phyloP scores from a whole-genome alignment of 2,888 invertebrate species.

The Dascillus cervinus region DNA sequence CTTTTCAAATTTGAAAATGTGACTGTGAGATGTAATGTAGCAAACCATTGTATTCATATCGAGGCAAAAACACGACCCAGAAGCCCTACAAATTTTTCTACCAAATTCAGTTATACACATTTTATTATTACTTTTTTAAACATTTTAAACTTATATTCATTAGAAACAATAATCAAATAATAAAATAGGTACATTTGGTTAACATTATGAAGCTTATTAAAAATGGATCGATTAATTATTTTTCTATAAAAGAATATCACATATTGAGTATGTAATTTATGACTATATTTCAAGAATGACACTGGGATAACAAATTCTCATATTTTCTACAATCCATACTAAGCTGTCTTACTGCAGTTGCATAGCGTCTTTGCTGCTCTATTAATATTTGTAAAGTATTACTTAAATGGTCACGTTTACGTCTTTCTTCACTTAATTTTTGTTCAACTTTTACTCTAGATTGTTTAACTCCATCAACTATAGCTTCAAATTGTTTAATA shows the following conservation, averaged over 20 bases:
- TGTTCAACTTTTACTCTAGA: slow-evolving; percentile 66
- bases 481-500: slow-evolving; percentile 80
- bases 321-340: slow-evolving; percentile 67
- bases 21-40: too few relatives aligned
- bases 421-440: slow-evolving; percentile 56
- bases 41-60: too few relatives aligned
- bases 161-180: too few relatives aligned
- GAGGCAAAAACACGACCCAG: too few relatives aligned
- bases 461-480: slow-evolving; percentile 82
- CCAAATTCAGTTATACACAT: too few relatives aligned
- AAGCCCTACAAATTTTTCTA: too few relatives aligned
- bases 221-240: too few relatives aligned
- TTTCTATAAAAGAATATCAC: slow-evolving; percentile 2
- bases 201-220: too few relatives aligned
- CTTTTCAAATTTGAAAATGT: too few relatives aligned
- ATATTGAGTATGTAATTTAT: background rate
- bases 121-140: too few relatives aligned
- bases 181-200: too few relatives aligned
- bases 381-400: slow-evolving; percentile 50
- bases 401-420: slow-evolving; percentile 56
- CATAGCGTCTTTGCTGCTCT: slow-evolving; percentile 71
- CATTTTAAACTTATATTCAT: too few relatives aligned
- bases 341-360: slow-evolving; percentile 66
- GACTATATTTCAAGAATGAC: background rate
- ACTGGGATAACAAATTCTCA: slow-evolving; percentile 48